Conservation (phyloP, 2,797 vertebrate genomes). For the Poecilia wingei region DNA sequence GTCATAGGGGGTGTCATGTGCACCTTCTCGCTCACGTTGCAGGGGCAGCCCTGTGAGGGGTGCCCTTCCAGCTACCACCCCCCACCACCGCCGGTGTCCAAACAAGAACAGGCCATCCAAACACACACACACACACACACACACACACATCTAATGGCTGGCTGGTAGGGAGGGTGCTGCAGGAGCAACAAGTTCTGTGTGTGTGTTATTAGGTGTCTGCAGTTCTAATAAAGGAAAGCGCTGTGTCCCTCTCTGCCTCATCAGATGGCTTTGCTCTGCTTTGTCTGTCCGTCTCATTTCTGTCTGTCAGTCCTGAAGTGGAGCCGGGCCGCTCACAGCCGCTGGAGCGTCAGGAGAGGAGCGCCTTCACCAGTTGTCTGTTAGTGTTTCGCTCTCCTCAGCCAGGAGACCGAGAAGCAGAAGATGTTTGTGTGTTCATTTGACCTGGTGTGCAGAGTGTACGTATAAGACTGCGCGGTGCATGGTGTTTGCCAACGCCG, state of each 20-base stretch:
- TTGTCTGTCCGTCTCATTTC: constrained; percentile 61
- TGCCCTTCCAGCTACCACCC: constrained; percentile 55
- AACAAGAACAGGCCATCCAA: constrained; percentile 71
- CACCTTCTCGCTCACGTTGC: constrained; percentile 78
- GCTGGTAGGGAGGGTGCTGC: constrained; percentile 65
- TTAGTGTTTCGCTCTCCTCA: constrained; percentile 3
- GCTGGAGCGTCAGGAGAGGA: constrained; percentile 65
- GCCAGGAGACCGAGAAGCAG: constrained; percentile 26
- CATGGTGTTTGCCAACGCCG: constrained; percentile 61
- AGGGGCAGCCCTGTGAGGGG: constrained; percentile 77
- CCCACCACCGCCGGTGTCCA: constrained; percentile 52
- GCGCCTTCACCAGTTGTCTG: constrained; percentile 11
- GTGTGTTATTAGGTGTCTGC: constrained; percentile 79
- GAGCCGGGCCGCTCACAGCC: constrained; percentile 53
- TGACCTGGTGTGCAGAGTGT: constrained; percentile 47
- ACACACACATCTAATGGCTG: constrained; percentile 64
- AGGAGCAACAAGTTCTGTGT: constrained; percentile 64
- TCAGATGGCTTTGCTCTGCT: constrained; percentile 73
- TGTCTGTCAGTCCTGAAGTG: constrained; percentile 50
- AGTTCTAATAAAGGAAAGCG: constrained; percentile 83
- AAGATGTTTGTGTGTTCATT: constrained; percentile 43
- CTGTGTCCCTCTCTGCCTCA: constrained; percentile 73
- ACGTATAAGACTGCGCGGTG: constrained; percentile 50
- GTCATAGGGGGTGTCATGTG: constrained; percentile 75
- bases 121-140: constrained; percentile 68